Evolutionary conservation across 2,797 vertebrate genomes (phyloP), one percentile per base, ranked within the genome.

Genomic region (Phataginus tetradactyla): DNA sequence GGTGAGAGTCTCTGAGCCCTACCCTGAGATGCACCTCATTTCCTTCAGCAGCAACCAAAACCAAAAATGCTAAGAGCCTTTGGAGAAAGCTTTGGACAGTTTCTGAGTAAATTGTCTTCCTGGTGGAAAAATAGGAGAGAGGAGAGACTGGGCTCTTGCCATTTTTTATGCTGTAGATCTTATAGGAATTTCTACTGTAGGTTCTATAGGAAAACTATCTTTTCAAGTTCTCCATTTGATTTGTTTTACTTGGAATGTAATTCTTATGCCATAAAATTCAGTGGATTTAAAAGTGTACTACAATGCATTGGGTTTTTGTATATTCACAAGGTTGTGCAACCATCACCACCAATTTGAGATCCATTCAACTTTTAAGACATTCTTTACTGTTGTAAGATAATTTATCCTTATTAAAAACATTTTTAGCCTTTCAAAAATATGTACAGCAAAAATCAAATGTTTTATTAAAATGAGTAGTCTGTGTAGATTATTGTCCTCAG

Each of bases 221-320:
- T 94, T 75, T 93, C 68, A 64, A 25, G 37, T 81, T 75, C 39
- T 93, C 45, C 39, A 86, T 63, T 93, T 59, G 27, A 53, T 88
- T 84, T 90, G 72, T 86, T 34, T 2, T 29, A 66, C 42, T 93
- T 61, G n/a, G 96, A 91, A 27, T 91, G 17, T 49, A 96, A 64
- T 57, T 96, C 69, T 59, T 5, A 18, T 64, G 37, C 37, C 27
- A 84, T 37, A 77, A 75, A 75, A 80, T 59, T 69, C 18, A 88
- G 29, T 18, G 27, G 80, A 90, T 95, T 96, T 74, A 49, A 84
- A 97, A 80, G 55, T 77, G 27, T 64, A 5, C 14, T 64, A 5
- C 14, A 78, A 0, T 88, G 69, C 64, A 79, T 27, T 87, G 21
- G 7, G 32, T 66, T 86, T 37, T 68, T 74, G 12, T 81, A 8